Conservation (phyloP, 2,888 invertebrate genomes). For the Fragum fragum region DNA sequence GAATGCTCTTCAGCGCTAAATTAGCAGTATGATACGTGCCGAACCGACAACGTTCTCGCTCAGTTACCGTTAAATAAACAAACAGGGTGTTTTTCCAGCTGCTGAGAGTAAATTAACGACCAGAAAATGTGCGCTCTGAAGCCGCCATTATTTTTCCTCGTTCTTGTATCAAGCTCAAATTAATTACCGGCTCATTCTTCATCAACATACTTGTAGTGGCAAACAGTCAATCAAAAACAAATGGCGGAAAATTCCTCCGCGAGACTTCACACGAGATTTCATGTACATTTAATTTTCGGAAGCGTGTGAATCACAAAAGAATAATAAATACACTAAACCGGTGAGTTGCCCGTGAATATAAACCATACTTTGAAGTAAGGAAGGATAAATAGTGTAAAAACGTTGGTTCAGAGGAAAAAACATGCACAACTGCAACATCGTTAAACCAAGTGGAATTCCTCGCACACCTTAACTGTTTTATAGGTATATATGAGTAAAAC, state of each 20-base stretch:
- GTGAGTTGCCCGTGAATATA: background rate
- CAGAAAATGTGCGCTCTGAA: conserved; percentile 10
- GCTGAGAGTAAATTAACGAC: conserved; percentile 30
- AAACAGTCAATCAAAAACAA: conserved; percentile 28
- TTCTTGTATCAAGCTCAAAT: conserved; percentile 22
- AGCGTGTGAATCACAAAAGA: conserved; percentile 20
- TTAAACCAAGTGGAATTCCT: background rate
- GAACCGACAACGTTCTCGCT: conserved; percentile 3
- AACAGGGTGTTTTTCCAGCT: conserved; percentile 29
- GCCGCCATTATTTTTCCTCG: conserved; percentile 12
- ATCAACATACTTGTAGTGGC: conserved; percentile 23
- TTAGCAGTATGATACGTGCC: conserved; percentile 11
- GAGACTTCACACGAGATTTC: conserved; percentile 5
- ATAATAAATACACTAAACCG: conserved; percentile 14
- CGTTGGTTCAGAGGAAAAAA: background rate
- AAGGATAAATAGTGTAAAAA: conserved; percentile 1
- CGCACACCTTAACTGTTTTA: background rate
- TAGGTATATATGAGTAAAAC: background rate
- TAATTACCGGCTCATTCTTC: conserved; percentile 16
- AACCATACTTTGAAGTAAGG: background rate
- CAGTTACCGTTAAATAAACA: conserved; percentile 29
- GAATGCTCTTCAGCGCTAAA: background rate
- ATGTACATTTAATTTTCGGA: conserved; percentile 4
- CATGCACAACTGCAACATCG: background rate
- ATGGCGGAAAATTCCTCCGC: conserved; percentile 15